Base-by-base conservation (phyloP, 2,113 vertebrate species). In the Albula goreensis region DNA sequence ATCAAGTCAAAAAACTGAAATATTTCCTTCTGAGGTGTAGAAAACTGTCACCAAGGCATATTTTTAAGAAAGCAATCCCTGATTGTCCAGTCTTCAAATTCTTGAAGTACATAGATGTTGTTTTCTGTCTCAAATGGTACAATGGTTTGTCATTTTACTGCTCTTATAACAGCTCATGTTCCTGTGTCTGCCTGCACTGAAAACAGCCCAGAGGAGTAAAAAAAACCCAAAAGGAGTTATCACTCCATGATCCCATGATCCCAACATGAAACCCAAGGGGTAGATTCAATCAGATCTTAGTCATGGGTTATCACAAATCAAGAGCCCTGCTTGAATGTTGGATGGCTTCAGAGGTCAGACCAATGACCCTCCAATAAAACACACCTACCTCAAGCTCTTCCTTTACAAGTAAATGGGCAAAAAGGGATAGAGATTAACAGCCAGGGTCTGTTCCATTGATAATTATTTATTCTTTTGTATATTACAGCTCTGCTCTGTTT, bases 1-100 rank as follows among this genome's bases (percentile, higher is more conserved):
- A 79, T 85, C 83, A 53, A 66, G 60, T 66, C 60, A 66, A 66
- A 66, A 60, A 50, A 85, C 9, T n/a, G n/a, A 52, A 77, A 84
- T 84, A 19, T 41, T 31, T 57, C 48, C 49, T 83, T 52, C 49
- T 74, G 63, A 25, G 13, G 11, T 51, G 56, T 51, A 57, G 51
- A 79, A 52, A 41, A 78, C 31, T 48, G 74, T 41, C 74, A 49
- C 25, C n/a, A 57, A 48, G 50, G 15, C 8, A 74, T 31, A 31
- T 74, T 74, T 56, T 74, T 74, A 74, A 74, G 70, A 51, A 63
- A 52, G 13, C 31, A 84, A 49, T 66, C 3, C 50, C 66, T 17
- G 83, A 19, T 41, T 9, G 51, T 10, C 48, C 63, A 51, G 13
- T 49, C n/a, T 12, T 56, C 25, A 41, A 77, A 77, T 53, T 74